A percentile compares a stretch with the other conserved stretches of the same genome.
Conservation (phyloP, 2,113 vertebrate species). For the Verasper variegatus region DNA sequence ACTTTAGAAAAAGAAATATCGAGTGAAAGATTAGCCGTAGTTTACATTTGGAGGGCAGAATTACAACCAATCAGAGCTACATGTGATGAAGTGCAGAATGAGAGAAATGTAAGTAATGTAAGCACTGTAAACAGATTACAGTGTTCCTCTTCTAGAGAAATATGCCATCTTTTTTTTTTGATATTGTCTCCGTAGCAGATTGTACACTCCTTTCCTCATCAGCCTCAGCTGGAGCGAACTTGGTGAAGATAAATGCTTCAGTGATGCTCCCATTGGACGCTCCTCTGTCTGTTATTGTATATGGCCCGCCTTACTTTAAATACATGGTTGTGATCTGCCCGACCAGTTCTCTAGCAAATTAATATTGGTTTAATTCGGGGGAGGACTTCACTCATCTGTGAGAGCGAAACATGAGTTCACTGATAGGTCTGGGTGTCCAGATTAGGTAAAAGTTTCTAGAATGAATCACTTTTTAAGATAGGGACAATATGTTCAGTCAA, state of each 20-base stretch:
- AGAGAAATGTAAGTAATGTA: background rate
- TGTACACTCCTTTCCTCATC: too few species aligned
- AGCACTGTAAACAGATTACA: background rate
- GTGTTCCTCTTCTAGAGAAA: background rate
- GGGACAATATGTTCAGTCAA: too few species aligned
- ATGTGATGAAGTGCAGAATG: background rate
- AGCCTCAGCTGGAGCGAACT: too few species aligned
- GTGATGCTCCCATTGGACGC: too few species aligned
- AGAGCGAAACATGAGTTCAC: background rate
- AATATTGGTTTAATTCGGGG: background rate
- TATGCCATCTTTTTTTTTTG: background rate
- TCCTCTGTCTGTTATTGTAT: background rate
- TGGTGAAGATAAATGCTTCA: background rate
- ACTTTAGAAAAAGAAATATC: background rate
- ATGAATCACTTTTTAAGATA: too few species aligned
- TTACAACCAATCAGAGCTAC: too few species aligned
- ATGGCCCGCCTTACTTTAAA: background rate
- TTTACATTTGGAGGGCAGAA: too few species aligned
- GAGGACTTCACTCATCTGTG: background rate
- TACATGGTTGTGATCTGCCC: background rate
- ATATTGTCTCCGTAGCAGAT: too few species aligned
- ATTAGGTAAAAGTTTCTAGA: too few species aligned
- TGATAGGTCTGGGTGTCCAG: background rate
- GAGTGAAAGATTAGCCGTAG: background rate
- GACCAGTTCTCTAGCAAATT: too few species aligned